Evolutionary conservation across 2,113 vertebrate species (phyloP).

Genomic region (Falcunculus frontatus): DNA sequence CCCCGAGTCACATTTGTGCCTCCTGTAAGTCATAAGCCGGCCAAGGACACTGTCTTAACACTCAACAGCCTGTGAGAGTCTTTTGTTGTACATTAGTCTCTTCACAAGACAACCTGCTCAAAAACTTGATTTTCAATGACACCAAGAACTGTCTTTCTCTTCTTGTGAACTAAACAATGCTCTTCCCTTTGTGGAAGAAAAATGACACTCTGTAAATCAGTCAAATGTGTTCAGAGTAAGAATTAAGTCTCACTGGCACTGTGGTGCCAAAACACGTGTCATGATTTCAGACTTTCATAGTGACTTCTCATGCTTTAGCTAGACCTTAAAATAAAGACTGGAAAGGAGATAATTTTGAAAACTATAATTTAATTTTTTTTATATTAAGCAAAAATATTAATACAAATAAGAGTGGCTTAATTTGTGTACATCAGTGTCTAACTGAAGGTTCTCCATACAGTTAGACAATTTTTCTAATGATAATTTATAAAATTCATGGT

Average conservation of each 20-base stretch:
- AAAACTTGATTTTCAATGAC: constrained; percentile 10
- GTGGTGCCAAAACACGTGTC: background rate
- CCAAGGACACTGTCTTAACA: constrained; percentile 63
- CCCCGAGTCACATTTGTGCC: constrained; percentile 38
- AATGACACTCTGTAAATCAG: background rate
- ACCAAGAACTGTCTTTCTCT: constrained; percentile 25
- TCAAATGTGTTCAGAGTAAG: background rate
- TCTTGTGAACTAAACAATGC: background rate
- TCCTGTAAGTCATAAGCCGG: constrained; percentile 49
- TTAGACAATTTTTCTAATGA: background rate
- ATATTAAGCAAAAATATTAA: background rate
- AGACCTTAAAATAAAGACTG: background rate
- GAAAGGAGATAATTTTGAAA: background rate
- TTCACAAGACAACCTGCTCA: constrained; percentile 21
- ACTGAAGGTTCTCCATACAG: background rate
- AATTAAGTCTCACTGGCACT: background rate
- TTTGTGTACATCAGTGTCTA: background rate
- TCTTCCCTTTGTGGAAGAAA: background rate
- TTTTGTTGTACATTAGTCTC: constrained; percentile 22
- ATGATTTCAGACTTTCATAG: background rate
- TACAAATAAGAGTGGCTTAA: background rate
- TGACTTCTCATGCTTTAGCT: background rate
- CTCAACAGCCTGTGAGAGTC: constrained; percentile 21
- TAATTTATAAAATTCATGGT: background rate
- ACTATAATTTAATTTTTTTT: background rate